Percentiles rank a stretch among this genome's conserved stretches.
These are phyloP conservation scores for Myotis brandtii DNA, from an alignment of 2,113 vertebrate species.

Conservation along the genomic window DNA sequence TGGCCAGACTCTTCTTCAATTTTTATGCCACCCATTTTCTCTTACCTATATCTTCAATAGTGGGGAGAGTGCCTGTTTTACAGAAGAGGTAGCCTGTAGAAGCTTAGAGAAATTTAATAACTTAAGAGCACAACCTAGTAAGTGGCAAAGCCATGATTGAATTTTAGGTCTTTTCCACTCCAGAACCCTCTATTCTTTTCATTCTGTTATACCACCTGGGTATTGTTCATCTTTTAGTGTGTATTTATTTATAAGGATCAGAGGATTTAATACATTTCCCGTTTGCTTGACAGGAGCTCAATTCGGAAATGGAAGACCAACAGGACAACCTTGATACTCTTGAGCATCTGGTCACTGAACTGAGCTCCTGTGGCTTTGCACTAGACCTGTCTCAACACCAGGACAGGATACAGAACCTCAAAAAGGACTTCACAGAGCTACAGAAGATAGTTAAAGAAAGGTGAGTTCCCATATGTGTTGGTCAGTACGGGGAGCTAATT, in stretches of 20 bases:
- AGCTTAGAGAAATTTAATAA: background rate
- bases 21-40: background rate
- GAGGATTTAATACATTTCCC: background rate
- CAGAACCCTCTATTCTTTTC: slow-evolving; percentile 19
- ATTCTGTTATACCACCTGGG: background rate
- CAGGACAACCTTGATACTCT: slow-evolving; percentile 90
- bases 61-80: background rate
- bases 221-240: slow-evolving; percentile 28
- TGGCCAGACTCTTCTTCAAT: background rate
- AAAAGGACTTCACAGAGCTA: slow-evolving; percentile 91
- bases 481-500: background rate
- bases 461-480: slow-evolving; percentile 80
- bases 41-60: slow-evolving; percentile 12
- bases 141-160: background rate
- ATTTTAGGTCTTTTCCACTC: slow-evolving; percentile 35
- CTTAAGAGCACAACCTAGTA: slow-evolving; percentile 13
- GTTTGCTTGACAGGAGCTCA: slow-evolving; percentile 90
- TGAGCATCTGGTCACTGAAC: slow-evolving; percentile 88
- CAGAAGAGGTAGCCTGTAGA: background rate
- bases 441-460: slow-evolving; percentile 91
- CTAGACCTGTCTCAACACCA: slow-evolving; percentile 87
- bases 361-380: slow-evolving; percentile 88
- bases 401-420: slow-evolving; percentile 89
- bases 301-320: slow-evolving; percentile 92
- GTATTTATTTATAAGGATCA: background rate